Conservation (phyloP, 2,888 invertebrate genomes). For the Agonopterix subpropinquella region DNA sequence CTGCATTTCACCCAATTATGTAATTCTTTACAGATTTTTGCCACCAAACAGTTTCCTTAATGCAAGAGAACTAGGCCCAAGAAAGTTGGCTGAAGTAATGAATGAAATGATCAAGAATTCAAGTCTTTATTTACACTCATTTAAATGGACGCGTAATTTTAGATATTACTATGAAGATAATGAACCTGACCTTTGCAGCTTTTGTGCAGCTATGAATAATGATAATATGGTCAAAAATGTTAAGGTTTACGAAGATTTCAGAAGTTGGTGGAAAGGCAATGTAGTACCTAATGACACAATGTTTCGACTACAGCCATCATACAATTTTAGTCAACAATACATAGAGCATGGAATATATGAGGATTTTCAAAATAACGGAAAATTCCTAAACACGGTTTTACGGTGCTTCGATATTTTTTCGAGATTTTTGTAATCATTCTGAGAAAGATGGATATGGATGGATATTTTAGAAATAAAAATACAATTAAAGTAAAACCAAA, state of each 20-base stretch:
- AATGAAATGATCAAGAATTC: constrained; percentile 16
- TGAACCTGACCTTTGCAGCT: constrained; percentile 14
- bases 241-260: constrained; percentile 14
- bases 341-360: too few species aligned
- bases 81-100: constrained; percentile 20
- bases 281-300: too few species aligned
- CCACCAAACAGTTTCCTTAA: constrained; percentile 24
- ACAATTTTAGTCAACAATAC: too few species aligned
- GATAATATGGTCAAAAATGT: constrained; percentile 8
- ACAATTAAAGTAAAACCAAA: too few species aligned
- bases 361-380: too few species aligned
- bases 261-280: constrained; percentile 19
- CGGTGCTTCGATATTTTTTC: too few species aligned
- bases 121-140: constrained; percentile 18
- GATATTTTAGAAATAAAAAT: too few species aligned
- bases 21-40: constrained; percentile 15
- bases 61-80: constrained; percentile 16
- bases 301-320: too few species aligned
- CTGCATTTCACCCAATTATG: too few species aligned
- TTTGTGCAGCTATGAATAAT: constrained; percentile 18
- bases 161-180: constrained; percentile 14
- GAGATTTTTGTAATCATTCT: too few species aligned
- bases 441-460: too few species aligned
- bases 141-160: constrained; percentile 24
- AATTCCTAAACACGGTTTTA: too few species aligned